A percentile compares a stretch with the other conserved stretches of the same genome.
Evolutionary conservation across 2,888 invertebrate species (phyloP).

Genomic region (Nematopogon swammerdamellus): DNA sequence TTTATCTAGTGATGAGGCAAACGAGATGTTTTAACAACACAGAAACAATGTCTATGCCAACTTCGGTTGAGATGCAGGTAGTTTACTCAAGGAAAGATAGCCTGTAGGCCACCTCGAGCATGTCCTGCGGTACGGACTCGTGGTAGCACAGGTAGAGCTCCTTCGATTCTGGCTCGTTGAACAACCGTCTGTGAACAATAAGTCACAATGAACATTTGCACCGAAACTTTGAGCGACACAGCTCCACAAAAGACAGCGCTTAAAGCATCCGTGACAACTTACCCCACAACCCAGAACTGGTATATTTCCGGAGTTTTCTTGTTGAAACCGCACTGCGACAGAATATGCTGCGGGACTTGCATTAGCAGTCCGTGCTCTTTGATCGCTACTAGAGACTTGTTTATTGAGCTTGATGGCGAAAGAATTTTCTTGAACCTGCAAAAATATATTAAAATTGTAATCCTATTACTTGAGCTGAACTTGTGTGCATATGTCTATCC

Average conservation of each 20-base stretch:
- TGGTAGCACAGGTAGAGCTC: conserved; percentile 88
- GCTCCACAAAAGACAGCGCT: too few relatives aligned
- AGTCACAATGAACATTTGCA: not conserved
- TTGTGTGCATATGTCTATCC: too few relatives aligned
- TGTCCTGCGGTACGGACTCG: conserved; percentile 81
- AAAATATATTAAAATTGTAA: conserved; percentile 6
- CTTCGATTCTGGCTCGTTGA: conserved; percentile 70
- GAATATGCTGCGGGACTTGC: conserved; percentile 49
- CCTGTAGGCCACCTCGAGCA: conserved; percentile 85
- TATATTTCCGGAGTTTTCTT: conserved; percentile 44
- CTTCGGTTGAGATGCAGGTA: too few relatives aligned
- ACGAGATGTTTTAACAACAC: too few relatives aligned
- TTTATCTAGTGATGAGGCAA: too few relatives aligned
- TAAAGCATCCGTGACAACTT: conserved; percentile 21
- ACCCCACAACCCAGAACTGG: conserved; percentile 81
- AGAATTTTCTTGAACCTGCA: conserved; percentile 55
- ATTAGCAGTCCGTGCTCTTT: conserved; percentile 84
- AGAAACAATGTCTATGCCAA: too few relatives aligned
- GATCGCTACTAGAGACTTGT: conserved; percentile 73
- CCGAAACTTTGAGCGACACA: too few relatives aligned
- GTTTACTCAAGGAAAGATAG: conserved; percentile 55
- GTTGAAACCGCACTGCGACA: conserved; percentile 28
- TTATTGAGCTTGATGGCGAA: conserved; percentile 56
- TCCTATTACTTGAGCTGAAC: not conserved
- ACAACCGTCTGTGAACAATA: conserved; percentile 61